Evolutionary conservation across 2,113 vertebrate genomes (phyloP), one percentile per base, ranked within the genome.

Genomic region (Caranx melampygus): DNA sequence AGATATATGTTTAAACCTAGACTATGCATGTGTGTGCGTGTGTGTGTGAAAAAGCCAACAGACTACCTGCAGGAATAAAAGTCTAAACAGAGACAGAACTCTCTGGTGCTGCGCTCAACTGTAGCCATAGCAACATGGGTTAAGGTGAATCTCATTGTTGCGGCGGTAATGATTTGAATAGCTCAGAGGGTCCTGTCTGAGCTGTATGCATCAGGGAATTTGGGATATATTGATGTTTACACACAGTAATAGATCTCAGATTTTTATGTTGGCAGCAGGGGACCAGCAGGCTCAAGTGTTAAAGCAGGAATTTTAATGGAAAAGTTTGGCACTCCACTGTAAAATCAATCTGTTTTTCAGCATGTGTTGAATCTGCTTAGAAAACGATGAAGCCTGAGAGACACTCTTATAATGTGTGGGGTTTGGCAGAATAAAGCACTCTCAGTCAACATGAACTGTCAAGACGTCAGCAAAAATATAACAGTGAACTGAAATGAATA

Each of bases 61-160:
- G n/a, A 68, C 47, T 31, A 10, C 40, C 64, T 44, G 55, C 35
- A 31, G 31, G 18, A 68, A 54, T 51, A n/a, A 52, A 64, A 26
- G 7, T 45, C 33, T 10, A 4, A 33, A 44, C 68, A 45, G 59
- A 42, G 70, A 75, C 67, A 42, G 67, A 51, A 31, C 65, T 64
- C 55, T 13, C 61, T 15, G 15, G 60, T 0, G n/a, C 73, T 52
- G 26, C 21, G 5, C 80, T 68, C 51, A 16, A 8, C 81, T 55
- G 91, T 93, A 68, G 42, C 89, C 90, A 93, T 92, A 54, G 91
- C 73, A 84, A 89, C 91, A 2, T 5, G 45, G 84, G 87, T 91
- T 83, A 81, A 78, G 66, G 75, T 68, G 61, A 81, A 62, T 51
- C 81, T 84, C 45, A 79, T 75, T 71, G 70, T 83, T 58, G 54